Evolutionary conservation across 2,888 invertebrate genomes (phyloP).

Genomic region (Augiades crinisus): DNA sequence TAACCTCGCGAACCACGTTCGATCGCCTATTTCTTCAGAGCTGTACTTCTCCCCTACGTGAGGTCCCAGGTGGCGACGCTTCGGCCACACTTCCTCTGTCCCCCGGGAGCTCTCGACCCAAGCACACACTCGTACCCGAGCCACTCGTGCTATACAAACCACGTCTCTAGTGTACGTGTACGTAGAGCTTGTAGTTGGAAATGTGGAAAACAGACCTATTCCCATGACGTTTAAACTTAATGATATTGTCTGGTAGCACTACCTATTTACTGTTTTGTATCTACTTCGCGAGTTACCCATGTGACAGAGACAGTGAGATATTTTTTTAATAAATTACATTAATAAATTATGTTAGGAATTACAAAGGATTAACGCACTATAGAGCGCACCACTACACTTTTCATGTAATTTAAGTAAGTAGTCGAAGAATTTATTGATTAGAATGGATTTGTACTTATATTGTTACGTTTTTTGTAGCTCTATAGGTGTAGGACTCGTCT

Average conservation of each 20-base stretch:
- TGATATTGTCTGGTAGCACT: slow-evolving; percentile 39
- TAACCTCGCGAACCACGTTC: not conserved
- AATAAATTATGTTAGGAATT: slow-evolving; percentile 10
- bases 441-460: no score
- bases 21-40: slow-evolving; percentile 18
- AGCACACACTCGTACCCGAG: slow-evolving; percentile 50
- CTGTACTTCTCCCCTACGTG: slow-evolving; percentile 33
- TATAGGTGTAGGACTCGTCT: no score
- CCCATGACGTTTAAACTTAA: slow-evolving; percentile 40
- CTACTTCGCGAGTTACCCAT: slow-evolving; percentile 23
- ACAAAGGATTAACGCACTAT: no score
- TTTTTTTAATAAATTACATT: slow-evolving; percentile 21
- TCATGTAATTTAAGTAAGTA: no score
- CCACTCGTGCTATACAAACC: slow-evolving; percentile 31
- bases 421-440: no score
- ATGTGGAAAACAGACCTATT: slow-evolving; percentile 45
- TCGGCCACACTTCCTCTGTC: slow-evolving; percentile 76
- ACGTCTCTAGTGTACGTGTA: slow-evolving; percentile 33
- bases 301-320: slow-evolving; percentile 5
- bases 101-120: slow-evolving; percentile 63
- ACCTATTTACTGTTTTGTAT: slow-evolving; percentile 27
- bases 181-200: slow-evolving; percentile 33
- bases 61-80: slow-evolving; percentile 72
- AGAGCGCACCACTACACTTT: no score
- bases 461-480: no score